phyloP scores from a whole-genome alignment of 35 echinoderm and acorn worm species.

The Nesometra sesokonis region DNA sequence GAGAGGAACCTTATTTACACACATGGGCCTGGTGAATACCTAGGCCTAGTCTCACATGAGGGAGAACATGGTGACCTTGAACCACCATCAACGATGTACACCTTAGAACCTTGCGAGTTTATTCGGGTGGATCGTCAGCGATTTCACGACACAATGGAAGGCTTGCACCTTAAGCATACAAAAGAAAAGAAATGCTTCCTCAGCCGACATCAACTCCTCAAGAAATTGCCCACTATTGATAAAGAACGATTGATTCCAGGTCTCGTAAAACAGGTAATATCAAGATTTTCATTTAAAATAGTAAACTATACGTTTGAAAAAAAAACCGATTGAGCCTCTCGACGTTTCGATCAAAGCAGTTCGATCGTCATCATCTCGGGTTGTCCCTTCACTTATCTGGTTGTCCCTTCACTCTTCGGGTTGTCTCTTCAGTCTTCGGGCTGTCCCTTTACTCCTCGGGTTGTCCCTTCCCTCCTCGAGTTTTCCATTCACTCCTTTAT shows the following conservation, averaged over 20 bases:
- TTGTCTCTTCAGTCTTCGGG: no score
- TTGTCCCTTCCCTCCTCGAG: no score
- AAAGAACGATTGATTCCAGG: neutral
- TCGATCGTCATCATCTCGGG: no score
- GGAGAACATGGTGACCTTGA: neutral
- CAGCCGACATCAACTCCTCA: neutral
- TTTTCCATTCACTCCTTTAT: no score
- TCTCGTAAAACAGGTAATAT: neutral
- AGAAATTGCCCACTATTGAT: neutral
- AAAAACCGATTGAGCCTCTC: no score
- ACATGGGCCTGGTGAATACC: neutral
- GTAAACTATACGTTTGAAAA: no score
- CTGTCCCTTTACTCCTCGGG: no score
- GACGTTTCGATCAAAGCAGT: no score
- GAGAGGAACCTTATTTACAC: neutral
- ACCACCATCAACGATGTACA: neutral
- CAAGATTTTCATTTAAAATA: neutral
- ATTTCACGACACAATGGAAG: conserved; percentile 11
- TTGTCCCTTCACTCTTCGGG: no score
- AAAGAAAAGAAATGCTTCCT: neutral
- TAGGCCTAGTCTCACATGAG: neutral
- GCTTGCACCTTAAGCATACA: neutral
- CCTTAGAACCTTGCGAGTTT: conserved; percentile 1
- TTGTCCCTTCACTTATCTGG: no score
- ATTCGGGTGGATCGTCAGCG: neutral